Evolutionary conservation across 2,888 invertebrate species (phyloP), one percentile per base, ranked within the genome.

Genomic region (Agonum fuliginosum): DNA sequence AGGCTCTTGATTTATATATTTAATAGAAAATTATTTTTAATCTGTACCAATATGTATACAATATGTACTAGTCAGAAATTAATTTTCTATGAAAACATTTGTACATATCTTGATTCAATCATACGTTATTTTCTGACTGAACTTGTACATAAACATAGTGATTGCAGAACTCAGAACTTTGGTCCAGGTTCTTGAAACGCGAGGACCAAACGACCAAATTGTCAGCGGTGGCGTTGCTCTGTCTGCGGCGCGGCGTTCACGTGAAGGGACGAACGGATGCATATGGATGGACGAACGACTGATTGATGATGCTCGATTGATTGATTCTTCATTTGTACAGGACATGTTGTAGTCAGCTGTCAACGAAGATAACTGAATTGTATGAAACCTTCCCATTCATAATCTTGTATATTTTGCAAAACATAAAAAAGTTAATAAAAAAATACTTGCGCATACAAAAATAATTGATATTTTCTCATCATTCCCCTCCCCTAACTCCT

Each of bases 51-150:
- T 67, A 67, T 75, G 75, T 75, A 75, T 75, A 75, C 75, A 75
- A 69, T 77, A 70, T 77, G 77, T 77, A 77, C 77, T 77, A 77
- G 77, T 77, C 77, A 77, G 77, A 77, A 77, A 77, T 69, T 70
- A 77, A 70, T 48, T 77, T 70, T 70, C 27, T 69, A 70, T 77
- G 77, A 77, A 67, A 75, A 72, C 37, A 48, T 6, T 70, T 77
- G 77, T 77, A 77, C 69, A 77, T 77, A 77, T 77, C 70, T 77
- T 77, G 19, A 77, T 69, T 77, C 27, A 70, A 54, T 58, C 43
- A 77, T 69, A 76, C 43, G 70, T 70, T 70, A 70, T 77, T 77
- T 77, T 77, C 77, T 77, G 77, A 77, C 77, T 77, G 69, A 77
- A 77, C 58, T 77, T 77, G 77, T 77, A 75, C 75, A 75, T 73